A percentile compares a stretch with the other conserved stretches of the same genome.
These are phyloP conservation scores for Trichopoda pennipes DNA, from an alignment of 2,888 invertebrate species.

Conservation along the genomic window DNA sequence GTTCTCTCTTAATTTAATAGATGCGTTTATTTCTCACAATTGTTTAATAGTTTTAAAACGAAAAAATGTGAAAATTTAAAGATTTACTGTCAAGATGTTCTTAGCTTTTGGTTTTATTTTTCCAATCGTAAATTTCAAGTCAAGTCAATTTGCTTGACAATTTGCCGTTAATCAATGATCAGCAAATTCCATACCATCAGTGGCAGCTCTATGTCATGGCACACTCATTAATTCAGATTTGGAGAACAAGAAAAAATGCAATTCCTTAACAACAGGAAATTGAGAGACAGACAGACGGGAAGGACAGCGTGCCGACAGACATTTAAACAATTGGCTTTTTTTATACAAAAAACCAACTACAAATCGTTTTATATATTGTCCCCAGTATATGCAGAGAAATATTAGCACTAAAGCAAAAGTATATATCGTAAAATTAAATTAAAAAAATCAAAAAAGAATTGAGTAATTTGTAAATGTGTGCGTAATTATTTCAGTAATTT, in stretches of 20 bases:
- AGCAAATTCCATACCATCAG: slow-evolving; percentile 72
- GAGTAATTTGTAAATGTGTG: slow-evolving; percentile 77
- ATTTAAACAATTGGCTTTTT: slow-evolving; percentile 46
- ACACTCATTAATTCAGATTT: slow-evolving; percentile 50
- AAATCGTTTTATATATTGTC: slow-evolving; percentile 38
- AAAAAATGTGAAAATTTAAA: no score
- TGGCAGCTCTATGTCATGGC: slow-evolving; percentile 38
- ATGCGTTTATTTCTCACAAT: no score
- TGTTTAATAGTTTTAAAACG: no score
- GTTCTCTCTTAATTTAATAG: no score
- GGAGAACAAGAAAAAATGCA: slow-evolving; percentile 2
- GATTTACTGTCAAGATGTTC: not conserved
- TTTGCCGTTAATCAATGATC: slow-evolving; percentile 80
- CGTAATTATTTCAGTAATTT: slow-evolving; percentile 80
- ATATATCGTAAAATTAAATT: not conserved
- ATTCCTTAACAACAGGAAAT: slow-evolving; percentile 54
- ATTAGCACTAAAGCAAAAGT: not conserved
- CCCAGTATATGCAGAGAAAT: slow-evolving; percentile 8
- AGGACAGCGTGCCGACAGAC: slow-evolving; percentile 48
- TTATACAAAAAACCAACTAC: slow-evolving; percentile 20
- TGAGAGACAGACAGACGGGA: slow-evolving; percentile 33
- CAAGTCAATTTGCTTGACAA: slow-evolving; percentile 80
- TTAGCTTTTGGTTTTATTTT: no score
- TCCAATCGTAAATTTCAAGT: slow-evolving; percentile 49
- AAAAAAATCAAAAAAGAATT: slow-evolving; percentile 35